Conservation (phyloP, 2,888 invertebrate genomes). For the Drosophila nigricruria region DNA sequence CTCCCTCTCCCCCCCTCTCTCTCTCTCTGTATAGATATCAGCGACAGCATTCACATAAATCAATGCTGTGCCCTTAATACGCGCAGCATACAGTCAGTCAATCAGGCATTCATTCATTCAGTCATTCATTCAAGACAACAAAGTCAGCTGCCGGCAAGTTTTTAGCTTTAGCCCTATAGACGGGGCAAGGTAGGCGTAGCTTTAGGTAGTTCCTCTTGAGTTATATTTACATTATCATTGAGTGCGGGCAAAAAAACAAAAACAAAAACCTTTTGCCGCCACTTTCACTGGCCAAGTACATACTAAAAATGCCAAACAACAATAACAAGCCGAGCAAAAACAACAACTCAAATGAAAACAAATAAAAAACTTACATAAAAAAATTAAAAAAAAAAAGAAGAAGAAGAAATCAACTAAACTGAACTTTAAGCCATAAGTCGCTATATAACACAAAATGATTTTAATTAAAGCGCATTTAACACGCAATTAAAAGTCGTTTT, state of each 20-base stretch:
- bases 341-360: slow-evolving; percentile 44
- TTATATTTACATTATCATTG: slow-evolving; percentile 51
- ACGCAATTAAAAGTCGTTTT: slow-evolving; percentile 68
- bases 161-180: slow-evolving; percentile 37
- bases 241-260: slow-evolving; percentile 45
- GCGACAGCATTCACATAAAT: slow-evolving; percentile 61
- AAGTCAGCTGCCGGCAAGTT: slow-evolving; percentile 62
- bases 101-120: slow-evolving; percentile 41
- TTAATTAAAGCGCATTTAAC: slow-evolving; percentile 76
- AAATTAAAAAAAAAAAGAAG: slow-evolving; percentile 24
- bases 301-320: slow-evolving; percentile 54
- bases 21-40: slow-evolving; percentile 17
- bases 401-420: slow-evolving; percentile 64
- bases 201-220: slow-evolving; percentile 50
- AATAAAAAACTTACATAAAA: slow-evolving; percentile 36
- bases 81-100: slow-evolving; percentile 30
- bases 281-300: slow-evolving; percentile 73
- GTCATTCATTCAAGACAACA: slow-evolving; percentile 37
- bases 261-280: slow-evolving; percentile 60
- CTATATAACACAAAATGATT: slow-evolving; percentile 57
- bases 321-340: slow-evolving; percentile 56
- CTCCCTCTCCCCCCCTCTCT: background rate
- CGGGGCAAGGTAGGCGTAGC: slow-evolving; percentile 16
- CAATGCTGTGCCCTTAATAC: slow-evolving; percentile 72
- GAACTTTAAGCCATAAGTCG: slow-evolving; percentile 40